A percentile compares a stretch with the other conserved stretches of the same genome.
phyloP scores from a whole-genome alignment of 2,113 vertebrate species.

The Lethenteron camtschaticum region DNA sequence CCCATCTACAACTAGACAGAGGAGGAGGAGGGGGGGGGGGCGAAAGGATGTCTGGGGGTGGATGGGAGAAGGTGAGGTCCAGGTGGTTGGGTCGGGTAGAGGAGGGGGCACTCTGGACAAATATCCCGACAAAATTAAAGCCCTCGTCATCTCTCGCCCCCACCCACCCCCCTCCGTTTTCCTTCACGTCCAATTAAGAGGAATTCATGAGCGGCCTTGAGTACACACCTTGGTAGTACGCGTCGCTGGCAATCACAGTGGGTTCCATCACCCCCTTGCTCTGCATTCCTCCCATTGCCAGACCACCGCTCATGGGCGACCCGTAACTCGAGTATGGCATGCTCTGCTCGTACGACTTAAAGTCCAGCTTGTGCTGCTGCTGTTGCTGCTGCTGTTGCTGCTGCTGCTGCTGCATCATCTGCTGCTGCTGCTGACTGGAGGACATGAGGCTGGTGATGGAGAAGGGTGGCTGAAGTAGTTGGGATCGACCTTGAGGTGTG shows the following conservation, averaged over 20 bases:
- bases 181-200: conserved; percentile 26
- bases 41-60: conserved; percentile 16
- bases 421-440: conserved; percentile 66
- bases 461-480: conserved; percentile 98
- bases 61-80: no score
- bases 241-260: conserved; percentile 51
- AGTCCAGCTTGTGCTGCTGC: conserved; percentile 74
- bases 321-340: conserved; percentile 90
- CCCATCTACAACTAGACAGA: no score
- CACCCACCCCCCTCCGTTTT: no score
- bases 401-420: conserved; percentile 17
- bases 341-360: conserved; percentile 95
- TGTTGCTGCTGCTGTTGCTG: conserved; percentile 16
- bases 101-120: no score
- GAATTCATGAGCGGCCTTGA: conserved; percentile 98
- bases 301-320: conserved; percentile 64
- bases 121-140: no score
- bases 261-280: conserved; percentile 71
- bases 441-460: conserved; percentile 99
- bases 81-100: no score
- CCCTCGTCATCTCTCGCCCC: no score
- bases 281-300: conserved; percentile 75
- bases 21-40: conserved; percentile 11
- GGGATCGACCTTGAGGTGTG: conserved; percentile 86
- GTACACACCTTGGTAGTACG: conserved; percentile 88